Evolutionary conservation across 2,888 invertebrate species (phyloP), one percentile per base, ranked within the genome.

Genomic region (Hypomecis atomaria): DNA sequence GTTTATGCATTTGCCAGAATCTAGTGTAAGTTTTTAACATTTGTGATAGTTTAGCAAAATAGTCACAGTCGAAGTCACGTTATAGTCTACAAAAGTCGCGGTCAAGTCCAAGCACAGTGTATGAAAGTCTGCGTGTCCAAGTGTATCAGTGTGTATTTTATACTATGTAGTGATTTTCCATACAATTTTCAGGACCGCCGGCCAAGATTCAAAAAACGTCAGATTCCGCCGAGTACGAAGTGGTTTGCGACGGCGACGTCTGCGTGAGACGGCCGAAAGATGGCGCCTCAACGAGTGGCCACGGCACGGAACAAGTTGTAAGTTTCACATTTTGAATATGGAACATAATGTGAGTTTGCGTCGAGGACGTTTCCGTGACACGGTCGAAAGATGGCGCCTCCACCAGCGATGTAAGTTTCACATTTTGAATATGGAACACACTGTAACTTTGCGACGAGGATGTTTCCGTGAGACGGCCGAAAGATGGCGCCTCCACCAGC

Each of bases 201-300:
- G 65, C 65, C 0, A 65, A 65, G 23, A 48, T 65, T 6, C 57
- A 44, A 52, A 65, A 55, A 43, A 54, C 42, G 10, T 71, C 79
- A 10, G 42, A 7, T 0, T 74, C 75, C 0, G 72, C 75, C 8
- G 84, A 84, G 56, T 81, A 81, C 38, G 89, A 93, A 55, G 82
- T 94, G 58, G 89, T 94, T 0, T 93, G 94, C 73, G 90, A 94
- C 54, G 93, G 89, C 10, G 93, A 90, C 50, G 88, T 93, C 1
- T 94, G 93, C 76, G 87, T 87, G 62, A 69, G 90, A 0, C 70
- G 77, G 10, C 85, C 88, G 0, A 71, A 69, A 48, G 78, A 76
- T 8, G 80, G 86, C 85, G 1, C 65, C 8, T 83, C 89, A 13
- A 90, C 66, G 7, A 71, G 71, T n/a, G 64, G 44, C 0, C 64